phyloP scores from a whole-genome alignment of 2,888 invertebrate genomes.

The Crematogaster levior region DNA sequence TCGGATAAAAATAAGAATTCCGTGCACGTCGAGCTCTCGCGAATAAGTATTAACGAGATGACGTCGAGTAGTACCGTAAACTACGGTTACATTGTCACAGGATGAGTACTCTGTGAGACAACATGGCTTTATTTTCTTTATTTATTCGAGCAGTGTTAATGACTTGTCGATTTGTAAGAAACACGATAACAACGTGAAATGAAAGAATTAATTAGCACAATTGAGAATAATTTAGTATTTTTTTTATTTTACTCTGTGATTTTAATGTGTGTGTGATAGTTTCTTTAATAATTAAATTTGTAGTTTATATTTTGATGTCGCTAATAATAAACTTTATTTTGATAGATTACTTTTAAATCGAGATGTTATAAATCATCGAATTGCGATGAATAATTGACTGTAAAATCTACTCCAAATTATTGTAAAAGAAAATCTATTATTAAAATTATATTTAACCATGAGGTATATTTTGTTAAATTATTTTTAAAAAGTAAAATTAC shows the following conservation, averaged over 20 bases:
- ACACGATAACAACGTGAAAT: not conserved
- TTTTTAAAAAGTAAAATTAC: not conserved
- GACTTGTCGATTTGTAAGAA: not conserved
- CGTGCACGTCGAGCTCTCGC: not conserved
- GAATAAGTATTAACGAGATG: slow-evolving; percentile 4
- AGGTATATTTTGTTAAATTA: not conserved
- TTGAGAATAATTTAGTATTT: not conserved
- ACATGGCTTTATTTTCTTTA: not conserved
- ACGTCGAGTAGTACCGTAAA: slow-evolving; percentile 29
- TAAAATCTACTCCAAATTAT: not conserved
- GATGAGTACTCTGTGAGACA: not conserved
- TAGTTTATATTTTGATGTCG: not conserved
- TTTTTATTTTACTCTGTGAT: not conserved
- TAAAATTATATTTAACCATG: not conserved
- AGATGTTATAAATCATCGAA: not conserved
- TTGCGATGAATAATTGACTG: not conserved
- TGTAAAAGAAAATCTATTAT: not conserved
- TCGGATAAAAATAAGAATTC: slow-evolving; percentile 24
- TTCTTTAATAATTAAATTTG: not conserved
- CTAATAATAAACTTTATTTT: not conserved
- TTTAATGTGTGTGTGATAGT: too few relatives aligned
- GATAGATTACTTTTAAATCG: not conserved
- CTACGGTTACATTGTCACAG: not conserved
- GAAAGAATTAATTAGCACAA: not conserved
- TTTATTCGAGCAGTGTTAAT: not conserved